Evolutionary conservation across 1,140 invertebrate species (phyloP).

Genomic region (Apis florea): DNA sequence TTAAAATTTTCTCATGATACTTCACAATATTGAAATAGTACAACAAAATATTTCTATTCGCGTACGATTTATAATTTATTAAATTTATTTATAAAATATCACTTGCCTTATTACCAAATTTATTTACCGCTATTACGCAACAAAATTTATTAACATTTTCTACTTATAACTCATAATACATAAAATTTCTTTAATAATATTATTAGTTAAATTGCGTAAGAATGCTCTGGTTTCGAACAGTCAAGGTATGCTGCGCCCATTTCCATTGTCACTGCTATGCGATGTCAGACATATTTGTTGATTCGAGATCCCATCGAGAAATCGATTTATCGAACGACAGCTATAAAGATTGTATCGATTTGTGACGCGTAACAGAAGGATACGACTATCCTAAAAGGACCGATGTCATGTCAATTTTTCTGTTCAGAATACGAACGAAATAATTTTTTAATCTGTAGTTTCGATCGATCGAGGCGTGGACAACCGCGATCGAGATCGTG

Average conservation of each 20-base stretch:
- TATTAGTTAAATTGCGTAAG: too few species aligned
- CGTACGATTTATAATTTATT: too few species aligned
- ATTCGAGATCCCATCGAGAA: conserved; percentile 4
- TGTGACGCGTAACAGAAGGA: background rate
- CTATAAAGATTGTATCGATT: conserved; percentile 1
- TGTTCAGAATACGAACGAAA: background rate
- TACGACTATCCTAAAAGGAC: background rate
- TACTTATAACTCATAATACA: too few species aligned
- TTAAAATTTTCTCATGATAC: too few species aligned
- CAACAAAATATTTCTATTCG: too few species aligned
- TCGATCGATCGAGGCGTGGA: conserved; percentile 28
- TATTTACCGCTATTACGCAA: too few species aligned
- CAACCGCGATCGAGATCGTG: conserved; percentile 24
- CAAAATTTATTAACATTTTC: too few species aligned
- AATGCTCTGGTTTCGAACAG: too few species aligned
- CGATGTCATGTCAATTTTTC: conserved; percentile 27
- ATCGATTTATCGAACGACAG: conserved; percentile 24
- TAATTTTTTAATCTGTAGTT: conserved; percentile 14
- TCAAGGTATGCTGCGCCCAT: background rate
- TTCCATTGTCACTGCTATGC: background rate
- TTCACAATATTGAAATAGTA: too few species aligned
- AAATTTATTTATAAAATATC: too few species aligned
- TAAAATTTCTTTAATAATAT: too few species aligned
- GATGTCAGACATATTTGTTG: background rate
- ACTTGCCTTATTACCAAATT: too few species aligned